These are phyloP conservation scores for Tricholauxania praeusta DNA, from an alignment of 2,888 invertebrate species.

Conservation along the genomic window DNA sequence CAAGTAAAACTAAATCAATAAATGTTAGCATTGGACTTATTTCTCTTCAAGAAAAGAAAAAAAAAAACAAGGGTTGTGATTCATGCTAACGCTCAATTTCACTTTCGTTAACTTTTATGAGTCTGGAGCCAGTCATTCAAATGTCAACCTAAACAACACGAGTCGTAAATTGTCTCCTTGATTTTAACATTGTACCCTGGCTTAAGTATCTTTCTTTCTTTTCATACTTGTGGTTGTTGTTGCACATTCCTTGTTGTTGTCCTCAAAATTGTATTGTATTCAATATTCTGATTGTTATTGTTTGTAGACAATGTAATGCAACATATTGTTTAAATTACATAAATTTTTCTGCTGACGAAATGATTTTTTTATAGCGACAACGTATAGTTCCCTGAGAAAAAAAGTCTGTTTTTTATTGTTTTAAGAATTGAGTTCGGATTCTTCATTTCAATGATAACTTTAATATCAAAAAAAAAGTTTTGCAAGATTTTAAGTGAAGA, in stretches of 20 bases:
- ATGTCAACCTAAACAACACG: conserved; percentile 18
- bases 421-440: neutral
- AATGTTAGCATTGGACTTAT: no score
- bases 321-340: conserved; percentile 20
- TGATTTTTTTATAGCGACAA: neutral
- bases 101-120: conserved; percentile 43
- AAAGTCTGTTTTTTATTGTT: neutral
- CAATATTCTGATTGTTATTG: conserved; percentile 2
- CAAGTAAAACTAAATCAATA: no score
- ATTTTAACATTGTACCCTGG: neutral
- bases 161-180: conserved; percentile 28
- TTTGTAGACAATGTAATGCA: conserved; percentile 10
- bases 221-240: neutral
- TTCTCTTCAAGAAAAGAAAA: no score
- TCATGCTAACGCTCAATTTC: conserved; percentile 8
- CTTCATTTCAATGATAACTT: no score
- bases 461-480: no score
- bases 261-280: neutral
- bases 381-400: no score
- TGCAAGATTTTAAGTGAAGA: no score
- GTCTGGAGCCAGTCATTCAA: conserved; percentile 50
- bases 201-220: neutral
- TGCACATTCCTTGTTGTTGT: neutral
- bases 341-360: conserved; percentile 5
- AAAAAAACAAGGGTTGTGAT: no score